phyloP scores from a whole-genome alignment of 1,140 invertebrate genomes.

The Bursaphelenchus mucronatus region DNA sequence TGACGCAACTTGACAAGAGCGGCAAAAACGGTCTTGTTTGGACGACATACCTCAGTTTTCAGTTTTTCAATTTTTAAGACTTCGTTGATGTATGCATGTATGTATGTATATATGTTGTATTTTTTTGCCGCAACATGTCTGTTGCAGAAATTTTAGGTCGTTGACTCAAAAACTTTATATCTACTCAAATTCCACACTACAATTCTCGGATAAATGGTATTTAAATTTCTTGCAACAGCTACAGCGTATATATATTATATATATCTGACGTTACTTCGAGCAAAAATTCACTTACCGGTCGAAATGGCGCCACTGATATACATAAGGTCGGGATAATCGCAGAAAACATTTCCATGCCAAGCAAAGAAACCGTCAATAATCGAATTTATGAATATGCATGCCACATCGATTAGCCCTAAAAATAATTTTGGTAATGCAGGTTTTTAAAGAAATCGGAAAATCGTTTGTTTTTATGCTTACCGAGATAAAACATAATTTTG shows the following conservation, averaged over 20 bases:
- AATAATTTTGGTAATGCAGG: conserved; percentile 14
- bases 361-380: conserved; percentile 24
- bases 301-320: conserved; percentile 28
- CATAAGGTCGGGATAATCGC: conserved; percentile 29
- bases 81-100: too few species aligned
- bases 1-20: too few species aligned
- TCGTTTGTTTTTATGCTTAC: too few species aligned
- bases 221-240: background rate
- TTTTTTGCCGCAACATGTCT: too few species aligned
- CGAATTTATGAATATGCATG: conserved; percentile 21
- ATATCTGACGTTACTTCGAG: background rate
- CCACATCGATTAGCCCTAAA: conserved; percentile 26
- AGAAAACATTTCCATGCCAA: conserved; percentile 11
- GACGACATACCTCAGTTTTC: too few species aligned
- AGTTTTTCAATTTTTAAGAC: too few species aligned
- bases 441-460: conserved; percentile 7
- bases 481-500: conserved; percentile 31
- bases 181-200: too few species aligned
- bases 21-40: too few species aligned
- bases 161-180: too few species aligned
- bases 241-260: background rate
- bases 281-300: conserved; percentile 13
- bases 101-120: too few species aligned
- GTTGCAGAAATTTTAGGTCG: too few species aligned
- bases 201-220: too few species aligned